Evolutionary conservation across 1,140 invertebrate genomes (phyloP).

Genomic region (Caenorhabditis latens): DNA sequence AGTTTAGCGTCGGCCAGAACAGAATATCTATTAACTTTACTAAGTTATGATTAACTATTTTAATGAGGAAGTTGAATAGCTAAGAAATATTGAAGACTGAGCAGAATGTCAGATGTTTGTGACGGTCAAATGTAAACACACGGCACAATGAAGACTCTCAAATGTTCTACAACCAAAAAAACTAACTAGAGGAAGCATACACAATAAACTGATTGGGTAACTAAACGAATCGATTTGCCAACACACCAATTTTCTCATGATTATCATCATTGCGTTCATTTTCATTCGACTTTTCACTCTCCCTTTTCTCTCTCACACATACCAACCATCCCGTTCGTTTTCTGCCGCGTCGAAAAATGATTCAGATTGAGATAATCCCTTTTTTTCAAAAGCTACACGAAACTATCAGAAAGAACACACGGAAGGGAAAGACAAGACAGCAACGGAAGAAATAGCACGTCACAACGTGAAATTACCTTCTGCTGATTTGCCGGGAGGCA

Average conservation of each 20-base stretch:
- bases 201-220: too few species aligned
- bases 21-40: too few species aligned
- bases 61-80: too few species aligned
- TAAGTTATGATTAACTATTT: too few species aligned
- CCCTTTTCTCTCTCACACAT: neutral
- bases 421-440: neutral
- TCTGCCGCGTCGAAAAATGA: neutral
- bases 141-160: too few species aligned
- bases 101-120: too few species aligned
- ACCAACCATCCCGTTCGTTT: neutral
- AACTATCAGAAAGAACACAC: neutral
- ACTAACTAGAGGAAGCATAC: too few species aligned
- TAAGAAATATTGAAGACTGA: too few species aligned
- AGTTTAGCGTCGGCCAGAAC: neutral
- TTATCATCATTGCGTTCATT: slow-evolving; percentile 6
- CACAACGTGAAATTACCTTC: slow-evolving; percentile 28
- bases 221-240: neutral
- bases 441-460: neutral
- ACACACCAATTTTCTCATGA: slow-evolving; percentile 14
- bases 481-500: neutral
- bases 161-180: too few species aligned
- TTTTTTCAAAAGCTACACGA: neutral
- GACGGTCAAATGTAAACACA: too few species aligned
- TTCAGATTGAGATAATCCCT: neutral
- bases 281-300: neutral